These are phyloP conservation scores for Mormyrus iriodes DNA, from an alignment of 2,113 vertebrate genomes.

Conservation along the genomic window DNA sequence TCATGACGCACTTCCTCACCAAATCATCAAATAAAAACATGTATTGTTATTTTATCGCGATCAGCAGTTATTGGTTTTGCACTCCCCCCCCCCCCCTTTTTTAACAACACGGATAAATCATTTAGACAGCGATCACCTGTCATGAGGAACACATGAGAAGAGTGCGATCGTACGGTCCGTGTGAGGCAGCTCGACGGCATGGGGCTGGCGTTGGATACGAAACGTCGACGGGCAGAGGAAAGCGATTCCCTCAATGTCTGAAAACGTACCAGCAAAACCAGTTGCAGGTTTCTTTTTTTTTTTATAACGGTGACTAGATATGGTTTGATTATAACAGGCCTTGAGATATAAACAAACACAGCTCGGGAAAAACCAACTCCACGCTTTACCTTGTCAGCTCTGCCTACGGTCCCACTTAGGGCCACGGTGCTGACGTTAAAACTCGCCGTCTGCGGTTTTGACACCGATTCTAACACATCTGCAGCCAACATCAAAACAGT, in stretches of 20 bases:
- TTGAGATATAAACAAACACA: not conserved
- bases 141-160: not conserved
- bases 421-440: not conserved
- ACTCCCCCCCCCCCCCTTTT: not conserved
- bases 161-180: not conserved
- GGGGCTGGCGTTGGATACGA: not conserved
- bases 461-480: constrained; percentile 11
- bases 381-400: not conserved
- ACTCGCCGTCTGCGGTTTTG: not conserved
- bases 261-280: not conserved
- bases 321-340: not conserved
- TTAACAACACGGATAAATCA: not conserved
- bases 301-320: not conserved
- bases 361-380: not conserved
- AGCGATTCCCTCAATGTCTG: not conserved
- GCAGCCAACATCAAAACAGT: not conserved
- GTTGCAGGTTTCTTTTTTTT: not conserved
- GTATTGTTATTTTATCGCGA: not conserved
- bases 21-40: not conserved
- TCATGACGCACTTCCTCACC: not conserved
- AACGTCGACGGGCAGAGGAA: not conserved
- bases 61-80: not conserved
- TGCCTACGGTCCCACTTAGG: not conserved
- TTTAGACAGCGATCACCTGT: not conserved
- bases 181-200: not conserved